Conservation (phyloP, 2,113 vertebrate species). For the Pituophis catenifer region DNA sequence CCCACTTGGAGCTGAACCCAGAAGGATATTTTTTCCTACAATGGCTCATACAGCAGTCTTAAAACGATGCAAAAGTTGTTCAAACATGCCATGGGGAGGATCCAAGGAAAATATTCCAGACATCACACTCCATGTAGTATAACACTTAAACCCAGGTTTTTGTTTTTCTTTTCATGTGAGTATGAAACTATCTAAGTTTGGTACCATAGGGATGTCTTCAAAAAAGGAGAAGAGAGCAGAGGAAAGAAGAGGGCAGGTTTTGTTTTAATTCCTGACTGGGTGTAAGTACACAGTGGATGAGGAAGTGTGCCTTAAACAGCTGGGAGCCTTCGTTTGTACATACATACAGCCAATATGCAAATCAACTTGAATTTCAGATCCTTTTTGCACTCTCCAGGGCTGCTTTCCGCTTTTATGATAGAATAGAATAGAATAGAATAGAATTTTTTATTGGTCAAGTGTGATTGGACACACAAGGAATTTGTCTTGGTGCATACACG, state of each 20-base stretch:
- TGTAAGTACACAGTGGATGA: conserved; percentile 31
- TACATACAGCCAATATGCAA: neutral
- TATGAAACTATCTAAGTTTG: neutral
- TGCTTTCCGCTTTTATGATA: conserved; percentile 8
- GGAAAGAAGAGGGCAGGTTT: conserved; percentile 45
- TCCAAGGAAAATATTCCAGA: neutral
- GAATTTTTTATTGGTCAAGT: too few species aligned
- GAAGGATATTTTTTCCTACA: too few species aligned
- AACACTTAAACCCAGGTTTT: neutral
- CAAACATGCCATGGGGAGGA: neutral
- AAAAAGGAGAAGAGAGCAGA: neutral
- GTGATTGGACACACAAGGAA: too few species aligned
- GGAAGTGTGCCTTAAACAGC: conserved; percentile 57
- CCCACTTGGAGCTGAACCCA: too few species aligned
- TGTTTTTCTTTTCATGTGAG: neutral
- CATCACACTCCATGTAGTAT: neutral
- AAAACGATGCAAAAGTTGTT: neutral
- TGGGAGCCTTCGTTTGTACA: conserved; percentile 45
- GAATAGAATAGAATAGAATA: too few species aligned
- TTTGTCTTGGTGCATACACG: too few species aligned
- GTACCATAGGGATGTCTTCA: neutral
- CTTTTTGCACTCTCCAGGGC: neutral
- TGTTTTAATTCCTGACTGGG: conserved; percentile 51
- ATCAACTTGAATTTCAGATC: conserved; percentile 49
- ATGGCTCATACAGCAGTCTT: neutral